A percentile compares a stretch with the other conserved stretches of the same genome.
Evolutionary conservation across 2,888 invertebrate species (phyloP).

Genomic region (Drosophila ustulata): DNA sequence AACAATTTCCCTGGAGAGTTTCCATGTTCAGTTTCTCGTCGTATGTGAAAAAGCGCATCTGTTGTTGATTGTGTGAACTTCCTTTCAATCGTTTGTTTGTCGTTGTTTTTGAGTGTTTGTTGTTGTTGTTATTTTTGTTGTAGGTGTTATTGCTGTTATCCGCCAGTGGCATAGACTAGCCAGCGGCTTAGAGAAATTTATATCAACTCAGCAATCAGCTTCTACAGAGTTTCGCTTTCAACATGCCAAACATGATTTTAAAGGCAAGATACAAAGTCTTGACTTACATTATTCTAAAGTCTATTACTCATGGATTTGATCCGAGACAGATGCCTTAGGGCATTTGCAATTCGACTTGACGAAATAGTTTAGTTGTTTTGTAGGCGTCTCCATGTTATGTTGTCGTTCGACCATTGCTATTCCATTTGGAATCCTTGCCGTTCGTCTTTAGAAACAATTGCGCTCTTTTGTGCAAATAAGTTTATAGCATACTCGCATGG

Average conservation of each 20-base stretch:
- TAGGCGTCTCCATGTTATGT: constrained; percentile 29
- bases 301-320: neutral
- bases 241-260: constrained; percentile 1
- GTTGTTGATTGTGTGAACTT: constrained; percentile 81
- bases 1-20: constrained; percentile 79
- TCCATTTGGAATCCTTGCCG: constrained; percentile 55
- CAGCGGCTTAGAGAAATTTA: constrained; percentile 52
- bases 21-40: constrained; percentile 79
- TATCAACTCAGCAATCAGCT: constrained; percentile 11
- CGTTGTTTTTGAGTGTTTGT: constrained; percentile 59
- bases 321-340: constrained; percentile 20
- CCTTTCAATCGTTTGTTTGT: constrained; percentile 78
- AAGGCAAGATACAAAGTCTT: neutral
- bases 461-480: constrained; percentile 74
- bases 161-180: constrained; percentile 51
- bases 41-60: constrained; percentile 81
- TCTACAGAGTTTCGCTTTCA: constrained; percentile 2
- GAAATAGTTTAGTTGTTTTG: neutral
- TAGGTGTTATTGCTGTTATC: constrained; percentile 71
- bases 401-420: constrained; percentile 44
- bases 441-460: constrained; percentile 77
- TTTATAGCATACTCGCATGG: constrained; percentile 47
- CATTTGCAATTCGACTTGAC: constrained; percentile 40
- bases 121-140: constrained; percentile 42
- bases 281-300: neutral